phyloP scores from a whole-genome alignment of 2,797 vertebrate species.

The Diplodus puntazzo region DNA sequence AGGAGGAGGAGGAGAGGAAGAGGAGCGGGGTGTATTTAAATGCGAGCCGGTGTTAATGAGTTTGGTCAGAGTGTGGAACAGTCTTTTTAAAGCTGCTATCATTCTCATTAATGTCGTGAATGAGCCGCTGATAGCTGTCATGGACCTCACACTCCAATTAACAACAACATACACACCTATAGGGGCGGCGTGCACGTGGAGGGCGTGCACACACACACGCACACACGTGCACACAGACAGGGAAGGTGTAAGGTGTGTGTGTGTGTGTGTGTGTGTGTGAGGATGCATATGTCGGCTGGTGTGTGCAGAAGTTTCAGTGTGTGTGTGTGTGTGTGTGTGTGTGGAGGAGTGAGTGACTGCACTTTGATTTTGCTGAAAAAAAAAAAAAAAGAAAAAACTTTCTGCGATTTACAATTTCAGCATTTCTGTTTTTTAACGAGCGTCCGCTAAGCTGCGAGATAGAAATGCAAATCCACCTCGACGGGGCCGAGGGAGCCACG shows the following conservation, averaged over 20 bases:
- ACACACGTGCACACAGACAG: background rate
- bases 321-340: constrained; percentile 4
- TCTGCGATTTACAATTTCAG: constrained; percentile 82
- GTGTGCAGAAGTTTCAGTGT: constrained; percentile 17
- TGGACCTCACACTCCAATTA: constrained; percentile 99
- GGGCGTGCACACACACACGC: background rate
- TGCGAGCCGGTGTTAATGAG: constrained; percentile 97
- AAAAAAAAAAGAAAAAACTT: constrained; percentile 62
- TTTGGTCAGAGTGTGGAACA: constrained; percentile 99
- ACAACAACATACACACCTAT: constrained; percentile 79
- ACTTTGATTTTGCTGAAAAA: constrained; percentile 75
- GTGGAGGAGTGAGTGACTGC: constrained; percentile 45
- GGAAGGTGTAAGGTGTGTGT: background rate
- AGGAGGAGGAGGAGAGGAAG: constrained; percentile 8
- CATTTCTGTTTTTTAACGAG: constrained; percentile 76
- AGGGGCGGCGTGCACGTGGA: constrained; percentile 1
- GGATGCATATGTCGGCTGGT: constrained; percentile 12
- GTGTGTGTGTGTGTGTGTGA: background rate
- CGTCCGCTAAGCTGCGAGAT: constrained; percentile 75
- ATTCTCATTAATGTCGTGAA: constrained; percentile 99
- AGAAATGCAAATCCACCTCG: constrained; percentile 81
- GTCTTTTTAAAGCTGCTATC: constrained; percentile 98
- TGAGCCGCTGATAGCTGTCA: constrained; percentile 98
- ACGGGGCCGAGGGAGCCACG: constrained; percentile 58
- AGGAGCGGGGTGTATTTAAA: constrained; percentile 89